Percentiles rank a stretch among this genome's conserved stretches.
phyloP scores from a whole-genome alignment of 1,140 invertebrate genomes.

The Paralvinella palmiformis region DNA sequence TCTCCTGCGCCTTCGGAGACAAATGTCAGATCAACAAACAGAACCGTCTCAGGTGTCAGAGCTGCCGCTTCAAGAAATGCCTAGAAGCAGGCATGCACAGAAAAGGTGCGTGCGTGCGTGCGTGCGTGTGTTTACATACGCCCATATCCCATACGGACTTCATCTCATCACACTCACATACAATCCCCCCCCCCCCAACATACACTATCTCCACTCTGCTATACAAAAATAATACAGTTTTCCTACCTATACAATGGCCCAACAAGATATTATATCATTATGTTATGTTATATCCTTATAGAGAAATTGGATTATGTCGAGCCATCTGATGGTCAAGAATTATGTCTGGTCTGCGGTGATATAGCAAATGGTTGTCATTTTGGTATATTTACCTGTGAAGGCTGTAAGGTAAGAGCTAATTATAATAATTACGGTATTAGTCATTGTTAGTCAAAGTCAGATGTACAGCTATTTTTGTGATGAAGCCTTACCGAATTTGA shows the following conservation, averaged over 20 bases:
- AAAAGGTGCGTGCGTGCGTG: too few species aligned
- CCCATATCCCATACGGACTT: too few species aligned
- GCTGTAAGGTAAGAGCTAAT: constrained; percentile 52
- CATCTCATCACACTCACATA: too few species aligned
- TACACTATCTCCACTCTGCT: too few species aligned
- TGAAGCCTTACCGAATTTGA: too few species aligned
- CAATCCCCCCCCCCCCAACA: too few species aligned
- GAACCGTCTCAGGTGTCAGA: constrained; percentile 70
- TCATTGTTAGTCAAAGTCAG: too few species aligned
- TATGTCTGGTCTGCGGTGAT: constrained; percentile 54
- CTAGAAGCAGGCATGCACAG: constrained; percentile 94
- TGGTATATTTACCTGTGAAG: constrained; percentile 54
- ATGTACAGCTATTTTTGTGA: too few species aligned
- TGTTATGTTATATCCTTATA: too few species aligned
- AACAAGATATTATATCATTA: constrained; percentile 9
- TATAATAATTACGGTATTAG: too few species aligned
- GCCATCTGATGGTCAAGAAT: constrained; percentile 36
- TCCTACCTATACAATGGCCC: not conserved
- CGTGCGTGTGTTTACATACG: too few species aligned
- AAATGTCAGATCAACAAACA: constrained; percentile 30
- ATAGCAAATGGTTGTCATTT: constrained; percentile 54
- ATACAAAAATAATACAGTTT: too few species aligned
- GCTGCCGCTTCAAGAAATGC: constrained; percentile 95
- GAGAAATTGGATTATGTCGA: constrained; percentile 41
- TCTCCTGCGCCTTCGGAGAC: constrained; percentile 32